phyloP scores from a whole-genome alignment of 1,140 invertebrate genomes.

The Zaprionus kolodkinae region DNA sequence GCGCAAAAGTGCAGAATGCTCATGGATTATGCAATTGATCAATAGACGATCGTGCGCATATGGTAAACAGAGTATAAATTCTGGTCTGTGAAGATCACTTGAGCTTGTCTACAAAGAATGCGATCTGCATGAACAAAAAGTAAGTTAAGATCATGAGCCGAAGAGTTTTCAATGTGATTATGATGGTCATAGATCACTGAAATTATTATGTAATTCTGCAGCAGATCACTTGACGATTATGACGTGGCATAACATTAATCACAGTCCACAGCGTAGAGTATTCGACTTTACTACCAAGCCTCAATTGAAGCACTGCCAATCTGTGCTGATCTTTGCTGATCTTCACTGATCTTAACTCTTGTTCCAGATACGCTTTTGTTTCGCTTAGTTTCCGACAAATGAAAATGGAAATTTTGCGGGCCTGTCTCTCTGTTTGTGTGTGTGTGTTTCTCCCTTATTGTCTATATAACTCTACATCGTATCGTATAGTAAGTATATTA shows the following conservation, averaged over 20 bases:
- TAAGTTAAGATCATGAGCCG: background rate
- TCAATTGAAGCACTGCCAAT: slow-evolving; percentile 1
- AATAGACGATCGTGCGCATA: background rate
- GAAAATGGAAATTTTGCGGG: background rate
- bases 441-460: background rate
- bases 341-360: background rate
- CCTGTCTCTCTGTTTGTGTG: background rate
- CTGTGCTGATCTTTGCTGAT: background rate
- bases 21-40: background rate
- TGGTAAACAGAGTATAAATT: too few species aligned
- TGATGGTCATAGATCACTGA: background rate
- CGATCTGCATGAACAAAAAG: too few species aligned
- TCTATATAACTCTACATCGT: background rate
- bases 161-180: background rate
- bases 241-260: slow-evolving; percentile 5
- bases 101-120: too few species aligned
- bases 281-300: background rate
- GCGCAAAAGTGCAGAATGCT: background rate
- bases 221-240: slow-evolving; percentile 22
- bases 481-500: background rate
- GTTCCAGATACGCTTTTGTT: background rate
- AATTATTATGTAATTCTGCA: background rate
- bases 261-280: background rate
- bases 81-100: too few species aligned
- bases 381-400: background rate